Conservation (phyloP, 1,140 invertebrate species). For the Drosophila arawakana region DNA sequence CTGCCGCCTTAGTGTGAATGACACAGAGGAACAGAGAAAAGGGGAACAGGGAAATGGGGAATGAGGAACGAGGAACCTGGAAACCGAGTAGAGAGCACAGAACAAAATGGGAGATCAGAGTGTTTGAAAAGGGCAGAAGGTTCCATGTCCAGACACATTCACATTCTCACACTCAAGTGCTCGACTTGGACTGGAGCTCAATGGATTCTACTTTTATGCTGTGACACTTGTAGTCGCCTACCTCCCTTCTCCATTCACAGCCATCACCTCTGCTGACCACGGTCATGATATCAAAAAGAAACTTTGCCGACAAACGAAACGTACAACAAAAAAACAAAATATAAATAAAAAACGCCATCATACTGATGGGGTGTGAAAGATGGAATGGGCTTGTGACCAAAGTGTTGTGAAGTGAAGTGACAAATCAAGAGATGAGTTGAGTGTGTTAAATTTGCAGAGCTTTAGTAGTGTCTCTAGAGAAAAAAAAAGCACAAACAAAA, state of each 20-base stretch:
- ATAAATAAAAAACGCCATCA: not conserved
- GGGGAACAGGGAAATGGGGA: not conserved
- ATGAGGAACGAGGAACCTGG: not conserved
- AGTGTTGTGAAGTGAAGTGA: conserved; percentile 38
- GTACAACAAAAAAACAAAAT: conserved; percentile 29
- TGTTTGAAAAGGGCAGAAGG: conserved; percentile 44
- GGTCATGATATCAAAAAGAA: conserved; percentile 72
- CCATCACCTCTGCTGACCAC: conserved; percentile 37
- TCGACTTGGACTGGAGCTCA: conserved; percentile 22
- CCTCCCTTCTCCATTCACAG: not conserved
- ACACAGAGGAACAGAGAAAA: conserved; percentile 46
- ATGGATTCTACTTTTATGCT: conserved; percentile 73
- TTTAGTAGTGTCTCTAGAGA: not conserved
- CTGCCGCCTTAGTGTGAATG: conserved; percentile 68
- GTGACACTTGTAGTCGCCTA: conserved; percentile 67
- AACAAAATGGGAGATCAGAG: not conserved
- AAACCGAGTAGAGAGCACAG: not conserved
- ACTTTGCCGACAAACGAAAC: conserved; percentile 68
- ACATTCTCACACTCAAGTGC: conserved; percentile 72
- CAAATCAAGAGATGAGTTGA: conserved; percentile 45
- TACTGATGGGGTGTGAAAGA: conserved; percentile 50
- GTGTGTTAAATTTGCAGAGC: not conserved
- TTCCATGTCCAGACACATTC: conserved; percentile 62
- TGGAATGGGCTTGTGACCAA: conserved; percentile 11
- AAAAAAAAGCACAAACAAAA: not conserved